Conservation (phyloP, 2,797 vertebrate species). For the Xenops minutus region DNA sequence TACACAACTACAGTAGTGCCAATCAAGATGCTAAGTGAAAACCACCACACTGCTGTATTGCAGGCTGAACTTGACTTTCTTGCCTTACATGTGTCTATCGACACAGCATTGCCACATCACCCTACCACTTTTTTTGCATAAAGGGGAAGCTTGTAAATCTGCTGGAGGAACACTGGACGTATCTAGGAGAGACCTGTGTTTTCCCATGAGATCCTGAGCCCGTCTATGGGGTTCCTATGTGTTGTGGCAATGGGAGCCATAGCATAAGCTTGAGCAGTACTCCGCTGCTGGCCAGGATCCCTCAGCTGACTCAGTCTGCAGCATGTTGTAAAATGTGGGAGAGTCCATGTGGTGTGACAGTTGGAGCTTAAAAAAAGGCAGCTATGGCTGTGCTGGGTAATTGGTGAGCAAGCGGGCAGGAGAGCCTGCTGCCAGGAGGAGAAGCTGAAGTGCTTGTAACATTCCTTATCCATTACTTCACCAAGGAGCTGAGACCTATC, state of each 20-base stretch:
- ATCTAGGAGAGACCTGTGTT: neutral
- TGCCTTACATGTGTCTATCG: neutral
- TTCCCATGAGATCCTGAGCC: neutral
- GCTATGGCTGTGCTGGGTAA: neutral
- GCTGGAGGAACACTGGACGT: accelerated
- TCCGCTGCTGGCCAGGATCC: neutral
- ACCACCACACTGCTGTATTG: neutral
- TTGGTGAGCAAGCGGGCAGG: neutral
- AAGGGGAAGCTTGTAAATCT: neutral
- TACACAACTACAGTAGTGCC: neutral
- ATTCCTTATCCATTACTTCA: conserved; percentile 2
- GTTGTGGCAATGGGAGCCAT: neutral
- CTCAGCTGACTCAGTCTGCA: neutral
- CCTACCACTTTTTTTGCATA: neutral
- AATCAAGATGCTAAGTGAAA: neutral
- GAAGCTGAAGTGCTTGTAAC: neutral
- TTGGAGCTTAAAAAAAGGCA: neutral
- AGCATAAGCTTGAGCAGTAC: neutral
- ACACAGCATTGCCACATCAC: neutral
- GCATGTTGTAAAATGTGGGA: neutral
- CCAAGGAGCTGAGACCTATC: neutral
- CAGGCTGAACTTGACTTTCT: conserved; percentile 14
- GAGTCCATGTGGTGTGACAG: neutral
- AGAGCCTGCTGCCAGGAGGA: neutral
- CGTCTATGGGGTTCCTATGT: neutral